These are phyloP conservation scores for Labrus mixtus DNA, from an alignment of 2,113 vertebrate genomes.

Conservation along the genomic window DNA sequence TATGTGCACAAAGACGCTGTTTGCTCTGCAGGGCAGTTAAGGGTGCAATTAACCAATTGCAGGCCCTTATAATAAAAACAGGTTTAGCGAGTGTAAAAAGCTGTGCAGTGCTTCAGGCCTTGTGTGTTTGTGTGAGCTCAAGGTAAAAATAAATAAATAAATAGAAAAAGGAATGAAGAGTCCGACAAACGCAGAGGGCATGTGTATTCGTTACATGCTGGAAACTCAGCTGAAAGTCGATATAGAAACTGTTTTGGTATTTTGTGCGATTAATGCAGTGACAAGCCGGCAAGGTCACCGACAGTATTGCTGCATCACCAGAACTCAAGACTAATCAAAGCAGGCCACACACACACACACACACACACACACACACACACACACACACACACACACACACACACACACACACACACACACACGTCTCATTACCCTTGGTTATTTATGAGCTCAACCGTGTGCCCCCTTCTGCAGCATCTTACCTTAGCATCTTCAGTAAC, in stretches of 20 bases:
- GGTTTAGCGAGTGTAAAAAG: no score
- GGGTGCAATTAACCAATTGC: no score
- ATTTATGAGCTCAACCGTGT: conserved; percentile 78
- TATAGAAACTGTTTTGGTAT: conserved; percentile 30
- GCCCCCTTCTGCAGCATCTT: conserved; percentile 47
- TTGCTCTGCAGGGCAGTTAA: no score
- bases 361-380: conserved; percentile 41
- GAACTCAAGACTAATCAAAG: conserved; percentile 68
- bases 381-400: conserved; percentile 29
- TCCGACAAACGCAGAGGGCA: not conserved
- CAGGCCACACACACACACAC: not conserved
- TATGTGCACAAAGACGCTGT: no score
- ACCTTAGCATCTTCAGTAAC: conserved; percentile 67
- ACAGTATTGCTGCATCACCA: conserved; percentile 65
- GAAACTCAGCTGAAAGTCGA: conserved; percentile 10
- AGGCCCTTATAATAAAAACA: no score
- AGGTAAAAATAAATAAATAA: not conserved
- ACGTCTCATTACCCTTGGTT: conserved; percentile 85
- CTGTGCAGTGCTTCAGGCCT: no score
- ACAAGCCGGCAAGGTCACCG: conserved; percentile 63
- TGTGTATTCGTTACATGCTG: conserved; percentile 31
- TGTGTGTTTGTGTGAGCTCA: no score
- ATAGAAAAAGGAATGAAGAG: not conserved
- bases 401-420: conserved; percentile 32
- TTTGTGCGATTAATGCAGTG: conserved; percentile 24